Percentiles rank a stretch among this genome's conserved stretches.
These are phyloP conservation scores for Cotesia vestalis DNA, from an alignment of 1,140 invertebrate species.

Conservation along the genomic window DNA sequence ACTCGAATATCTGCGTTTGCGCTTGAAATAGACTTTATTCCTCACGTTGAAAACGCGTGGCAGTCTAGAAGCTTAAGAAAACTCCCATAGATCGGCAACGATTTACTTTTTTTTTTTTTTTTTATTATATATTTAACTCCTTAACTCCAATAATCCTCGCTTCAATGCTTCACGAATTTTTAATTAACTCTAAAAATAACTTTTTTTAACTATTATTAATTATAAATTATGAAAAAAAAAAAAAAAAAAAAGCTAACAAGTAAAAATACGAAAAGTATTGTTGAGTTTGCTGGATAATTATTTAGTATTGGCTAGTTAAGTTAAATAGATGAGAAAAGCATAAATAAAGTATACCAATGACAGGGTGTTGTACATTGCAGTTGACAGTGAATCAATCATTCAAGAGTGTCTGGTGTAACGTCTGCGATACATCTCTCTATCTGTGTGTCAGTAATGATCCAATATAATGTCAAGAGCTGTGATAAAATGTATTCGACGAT, in stretches of 20 bases:
- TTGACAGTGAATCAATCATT: constrained; percentile 23
- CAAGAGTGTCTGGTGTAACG: constrained; percentile 8
- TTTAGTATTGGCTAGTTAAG: not conserved
- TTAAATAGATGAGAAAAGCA: not conserved
- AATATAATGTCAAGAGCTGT: constrained; percentile 13
- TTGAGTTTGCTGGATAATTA: no score
- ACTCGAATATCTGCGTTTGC: constrained; percentile 38
- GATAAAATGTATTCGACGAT: constrained; percentile 13
- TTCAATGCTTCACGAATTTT: no score
- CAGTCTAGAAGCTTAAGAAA: constrained; percentile 1
- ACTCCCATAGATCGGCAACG: constrained; percentile 3
- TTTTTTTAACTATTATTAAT: no score
- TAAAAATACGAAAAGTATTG: no score
- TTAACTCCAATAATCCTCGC: not conserved
- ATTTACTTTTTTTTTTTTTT: constrained; percentile 8
- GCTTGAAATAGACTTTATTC: constrained; percentile 40
- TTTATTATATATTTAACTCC: not conserved
- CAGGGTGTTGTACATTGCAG: not conserved
- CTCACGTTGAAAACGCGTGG: constrained; percentile 32
- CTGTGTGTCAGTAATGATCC: constrained; percentile 15
- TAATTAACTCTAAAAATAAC: no score
- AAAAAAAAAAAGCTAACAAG: no score
- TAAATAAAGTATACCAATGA: constrained; percentile 5
- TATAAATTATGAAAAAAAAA: no score
- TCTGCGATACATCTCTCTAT: constrained; percentile 1